A percentile compares a stretch with the other conserved stretches of the same genome.
Conservation (phyloP, 2,888 invertebrate genomes). For the Hirtodrosophila histrioides region DNA sequence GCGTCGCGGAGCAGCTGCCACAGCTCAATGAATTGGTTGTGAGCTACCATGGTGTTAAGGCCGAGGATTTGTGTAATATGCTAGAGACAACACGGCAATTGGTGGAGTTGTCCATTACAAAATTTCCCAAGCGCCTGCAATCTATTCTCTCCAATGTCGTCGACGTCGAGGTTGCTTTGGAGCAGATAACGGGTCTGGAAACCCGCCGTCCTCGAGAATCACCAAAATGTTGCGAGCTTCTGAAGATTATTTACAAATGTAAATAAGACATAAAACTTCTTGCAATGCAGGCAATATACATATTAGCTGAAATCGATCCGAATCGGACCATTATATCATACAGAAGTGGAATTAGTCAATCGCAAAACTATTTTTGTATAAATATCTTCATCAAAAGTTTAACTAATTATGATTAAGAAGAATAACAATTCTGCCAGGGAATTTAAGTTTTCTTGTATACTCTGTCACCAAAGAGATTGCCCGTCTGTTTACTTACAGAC, state of each 20-base stretch:
- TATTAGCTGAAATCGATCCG: no score
- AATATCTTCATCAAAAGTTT: no score
- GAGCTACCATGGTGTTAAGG: constrained; percentile 53
- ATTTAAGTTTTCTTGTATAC: background rate
- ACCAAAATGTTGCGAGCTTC: constrained; percentile 57
- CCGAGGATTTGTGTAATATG: constrained; percentile 51
- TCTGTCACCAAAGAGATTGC: no score
- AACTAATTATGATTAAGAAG: no score
- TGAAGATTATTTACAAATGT: constrained; percentile 62
- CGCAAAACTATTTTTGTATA: no score
- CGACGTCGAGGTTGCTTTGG: constrained; percentile 63
- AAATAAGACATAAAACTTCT: constrained; percentile 28
- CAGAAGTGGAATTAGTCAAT: no score
- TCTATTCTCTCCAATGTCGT: constrained; percentile 63
- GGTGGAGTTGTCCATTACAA: constrained; percentile 15
- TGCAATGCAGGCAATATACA: no score
- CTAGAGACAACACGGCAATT: constrained; percentile 45
- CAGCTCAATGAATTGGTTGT: constrained; percentile 55
- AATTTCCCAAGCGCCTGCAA: constrained; percentile 58
- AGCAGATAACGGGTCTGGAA: constrained; percentile 65
- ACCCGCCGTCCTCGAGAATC: constrained; percentile 58
- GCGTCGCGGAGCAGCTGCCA: constrained; percentile 57
- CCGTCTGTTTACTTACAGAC: no score
- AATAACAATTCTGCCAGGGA: no score
- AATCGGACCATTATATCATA: no score